These are phyloP conservation scores for Philantomba maxwellii DNA, from an alignment of 2,113 vertebrate species.

Conservation along the genomic window DNA sequence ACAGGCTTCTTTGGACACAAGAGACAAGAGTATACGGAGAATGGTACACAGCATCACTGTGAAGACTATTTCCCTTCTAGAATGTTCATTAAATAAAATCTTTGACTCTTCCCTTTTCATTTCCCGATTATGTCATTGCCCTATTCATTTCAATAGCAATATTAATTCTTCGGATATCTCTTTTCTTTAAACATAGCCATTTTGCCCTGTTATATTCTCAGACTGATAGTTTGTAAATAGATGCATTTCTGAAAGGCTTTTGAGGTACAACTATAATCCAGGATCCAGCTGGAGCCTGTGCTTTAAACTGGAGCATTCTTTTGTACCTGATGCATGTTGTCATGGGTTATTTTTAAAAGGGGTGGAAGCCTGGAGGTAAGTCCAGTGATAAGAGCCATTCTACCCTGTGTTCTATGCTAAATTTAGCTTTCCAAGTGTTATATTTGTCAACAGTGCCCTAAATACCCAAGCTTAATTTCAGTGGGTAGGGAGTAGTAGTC, in stretches of 20 bases:
- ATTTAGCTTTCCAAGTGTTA: slow-evolving; percentile 9
- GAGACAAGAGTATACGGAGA: background rate
- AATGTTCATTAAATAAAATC: background rate
- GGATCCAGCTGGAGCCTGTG: background rate
- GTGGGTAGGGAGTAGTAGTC: background rate
- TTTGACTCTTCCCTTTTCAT: background rate
- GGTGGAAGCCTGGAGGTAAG: background rate
- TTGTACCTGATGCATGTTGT: background rate
- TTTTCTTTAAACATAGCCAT: background rate
- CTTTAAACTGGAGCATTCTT: background rate
- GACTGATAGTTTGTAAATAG: background rate
- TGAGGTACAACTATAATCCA: background rate
- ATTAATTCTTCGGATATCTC: background rate
- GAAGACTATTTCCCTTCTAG: no score
- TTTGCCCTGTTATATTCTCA: background rate
- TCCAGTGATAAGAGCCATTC: background rate
- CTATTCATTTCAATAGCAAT: background rate
- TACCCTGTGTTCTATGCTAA: background rate
- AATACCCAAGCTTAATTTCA: background rate
- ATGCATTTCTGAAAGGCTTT: background rate
- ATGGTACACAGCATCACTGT: accelerated
- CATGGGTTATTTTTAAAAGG: slow-evolving; percentile 12
- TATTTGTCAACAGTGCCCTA: background rate
- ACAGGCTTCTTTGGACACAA: accelerated
- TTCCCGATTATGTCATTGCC: accelerated